A percentile compares a stretch with the other conserved stretches of the same genome.
phyloP scores from a whole-genome alignment of 2,888 invertebrate species.

The Netelia melanura region DNA sequence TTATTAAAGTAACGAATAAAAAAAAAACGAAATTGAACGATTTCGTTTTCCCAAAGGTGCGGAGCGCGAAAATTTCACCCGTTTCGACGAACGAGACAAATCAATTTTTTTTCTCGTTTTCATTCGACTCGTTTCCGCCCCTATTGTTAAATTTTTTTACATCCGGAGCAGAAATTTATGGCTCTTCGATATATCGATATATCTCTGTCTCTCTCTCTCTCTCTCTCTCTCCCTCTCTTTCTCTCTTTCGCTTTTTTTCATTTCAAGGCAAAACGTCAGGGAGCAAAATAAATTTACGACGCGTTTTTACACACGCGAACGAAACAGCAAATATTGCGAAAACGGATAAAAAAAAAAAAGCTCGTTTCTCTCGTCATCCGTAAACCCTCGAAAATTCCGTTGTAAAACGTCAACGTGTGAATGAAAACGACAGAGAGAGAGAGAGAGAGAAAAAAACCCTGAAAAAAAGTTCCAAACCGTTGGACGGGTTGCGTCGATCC shows the following conservation, averaged over 20 bases:
- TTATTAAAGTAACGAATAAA: slow-evolving; percentile 3
- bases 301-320: neutral
- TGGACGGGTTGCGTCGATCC: slow-evolving; percentile 12
- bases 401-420: slow-evolving; percentile 53
- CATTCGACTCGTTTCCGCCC: neutral
- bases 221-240: too few species aligned
- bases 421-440: neutral
- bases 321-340: slow-evolving; percentile 12
- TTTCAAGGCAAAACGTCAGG: neutral
- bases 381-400: slow-evolving; percentile 53
- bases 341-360: slow-evolving; percentile 55
- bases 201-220: too few species aligned
- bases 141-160: neutral
- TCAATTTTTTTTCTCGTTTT: neutral
- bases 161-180: neutral
- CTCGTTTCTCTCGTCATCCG: slow-evolving; percentile 23
- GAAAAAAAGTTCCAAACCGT: slow-evolving; percentile 22
- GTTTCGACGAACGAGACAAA: neutral
- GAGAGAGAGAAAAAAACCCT: neutral
- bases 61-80: slow-evolving; percentile 21
- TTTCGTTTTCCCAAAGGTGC: slow-evolving; percentile 3
- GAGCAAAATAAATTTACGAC: slow-evolving; percentile 21
- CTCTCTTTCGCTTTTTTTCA: neutral
- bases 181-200: neutral
- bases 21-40: too few species aligned